phyloP scores from a whole-genome alignment of 64 coral and sea anemone species.

The Porites lutea region DNA sequence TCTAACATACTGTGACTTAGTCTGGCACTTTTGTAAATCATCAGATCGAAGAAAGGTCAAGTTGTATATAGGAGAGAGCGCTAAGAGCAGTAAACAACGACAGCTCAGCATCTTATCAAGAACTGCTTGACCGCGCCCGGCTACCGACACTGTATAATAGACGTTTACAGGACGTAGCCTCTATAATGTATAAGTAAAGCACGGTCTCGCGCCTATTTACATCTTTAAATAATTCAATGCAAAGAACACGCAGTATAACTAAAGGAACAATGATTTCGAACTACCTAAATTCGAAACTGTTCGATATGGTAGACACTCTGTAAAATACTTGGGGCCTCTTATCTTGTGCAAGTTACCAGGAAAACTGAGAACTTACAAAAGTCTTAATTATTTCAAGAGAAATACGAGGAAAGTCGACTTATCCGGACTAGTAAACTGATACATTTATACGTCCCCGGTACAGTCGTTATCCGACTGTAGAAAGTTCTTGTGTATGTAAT shows the following conservation, averaged over 20 bases:
- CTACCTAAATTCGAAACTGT: not conserved
- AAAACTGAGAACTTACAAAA: not conserved
- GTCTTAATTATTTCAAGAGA: constrained; percentile 11
- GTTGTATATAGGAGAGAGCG: constrained; percentile 24
- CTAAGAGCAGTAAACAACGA: constrained; percentile 7
- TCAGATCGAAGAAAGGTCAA: not conserved
- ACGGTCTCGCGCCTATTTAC: not conserved
- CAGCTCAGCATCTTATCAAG: not conserved
- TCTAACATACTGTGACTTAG: not conserved
- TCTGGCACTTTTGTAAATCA: constrained; percentile 10
- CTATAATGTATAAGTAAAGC: constrained; percentile 28
- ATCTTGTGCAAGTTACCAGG: constrained; percentile 19
- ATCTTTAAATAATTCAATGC: not conserved
- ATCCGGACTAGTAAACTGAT: not conserved
- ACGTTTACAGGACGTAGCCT: constrained; percentile 33
- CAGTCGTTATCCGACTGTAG: too few species aligned
- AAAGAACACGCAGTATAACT: constrained; percentile 11
- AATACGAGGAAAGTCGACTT: constrained; percentile 14
- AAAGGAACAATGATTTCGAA: constrained; percentile 15
- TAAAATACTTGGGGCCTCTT: constrained; percentile 21
- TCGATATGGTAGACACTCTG: not conserved
- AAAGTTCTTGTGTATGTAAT: too few species aligned
- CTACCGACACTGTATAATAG: constrained; percentile 38
- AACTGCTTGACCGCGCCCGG: constrained; percentile 22
- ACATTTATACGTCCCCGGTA: too few species aligned